phyloP scores from a whole-genome alignment of 2,113 vertebrate species.

The rabbit (Oryctolagus cuniculus) region DNA sequence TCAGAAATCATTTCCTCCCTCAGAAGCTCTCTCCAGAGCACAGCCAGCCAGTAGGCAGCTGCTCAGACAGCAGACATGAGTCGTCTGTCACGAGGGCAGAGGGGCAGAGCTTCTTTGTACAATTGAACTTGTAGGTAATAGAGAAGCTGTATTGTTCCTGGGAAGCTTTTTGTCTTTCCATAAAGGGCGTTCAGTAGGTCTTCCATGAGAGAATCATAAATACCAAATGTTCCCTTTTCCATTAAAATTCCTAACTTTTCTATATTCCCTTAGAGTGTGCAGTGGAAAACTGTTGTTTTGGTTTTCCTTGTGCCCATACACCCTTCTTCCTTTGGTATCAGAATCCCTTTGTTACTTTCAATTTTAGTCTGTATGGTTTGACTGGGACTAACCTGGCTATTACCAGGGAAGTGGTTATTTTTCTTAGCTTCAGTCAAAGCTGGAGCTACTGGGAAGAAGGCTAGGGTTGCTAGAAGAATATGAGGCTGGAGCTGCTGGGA shows the following conservation, averaged over 20 bases:
- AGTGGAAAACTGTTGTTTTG: conserved; percentile 23
- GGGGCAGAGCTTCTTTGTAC: not conserved
- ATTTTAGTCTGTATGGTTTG: not conserved
- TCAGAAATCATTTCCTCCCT: not conserved
- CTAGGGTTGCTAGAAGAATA: not conserved
- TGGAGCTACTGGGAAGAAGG: not conserved
- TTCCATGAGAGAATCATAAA: conserved; percentile 21
- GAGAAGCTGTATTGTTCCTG: not conserved
- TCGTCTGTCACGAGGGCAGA: not conserved
- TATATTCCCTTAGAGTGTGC: not conserved
- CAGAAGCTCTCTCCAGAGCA: not conserved
- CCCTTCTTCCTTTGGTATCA: conserved; percentile 7
- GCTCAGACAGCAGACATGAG: not conserved
- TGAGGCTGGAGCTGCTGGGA: not conserved
- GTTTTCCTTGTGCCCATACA: not conserved
- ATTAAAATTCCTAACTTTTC: conserved; percentile 26
- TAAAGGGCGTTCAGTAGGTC: not conserved
- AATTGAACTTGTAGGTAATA: not conserved
- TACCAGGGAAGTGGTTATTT: not conserved
- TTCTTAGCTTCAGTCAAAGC: not conserved
- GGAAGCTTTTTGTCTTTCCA: not conserved
- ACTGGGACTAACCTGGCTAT: not conserved
- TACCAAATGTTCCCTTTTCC: not conserved
- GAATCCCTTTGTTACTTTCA: conserved; percentile 26
- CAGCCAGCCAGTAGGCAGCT: not conserved